Evolutionary conservation across 2,113 vertebrate species (phyloP).

Genomic region (Oxyura jamaicensis): DNA sequence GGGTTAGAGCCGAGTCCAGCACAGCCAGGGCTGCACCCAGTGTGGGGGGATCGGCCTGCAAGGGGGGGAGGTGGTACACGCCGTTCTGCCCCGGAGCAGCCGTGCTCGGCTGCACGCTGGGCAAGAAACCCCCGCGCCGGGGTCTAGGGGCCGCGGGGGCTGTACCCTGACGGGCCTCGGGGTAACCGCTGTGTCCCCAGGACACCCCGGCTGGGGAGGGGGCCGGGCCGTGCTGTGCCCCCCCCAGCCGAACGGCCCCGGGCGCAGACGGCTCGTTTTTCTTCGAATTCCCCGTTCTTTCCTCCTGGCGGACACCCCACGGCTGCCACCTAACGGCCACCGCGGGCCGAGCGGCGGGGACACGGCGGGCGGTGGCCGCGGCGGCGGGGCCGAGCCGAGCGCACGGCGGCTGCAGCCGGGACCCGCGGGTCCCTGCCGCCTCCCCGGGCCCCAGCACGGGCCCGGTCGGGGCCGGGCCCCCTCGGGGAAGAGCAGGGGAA

Average conservation of each 20-base stretch:
- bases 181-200: neutral
- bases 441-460: neutral
- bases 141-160: neutral
- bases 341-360: neutral
- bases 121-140: fast-evolving
- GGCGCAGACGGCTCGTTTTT: neutral
- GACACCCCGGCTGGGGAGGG: neutral
- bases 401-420: neutral
- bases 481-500: neutral
- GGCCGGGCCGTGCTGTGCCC: neutral
- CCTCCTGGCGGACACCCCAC: neutral
- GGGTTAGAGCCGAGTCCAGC: too few species aligned
- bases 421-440: neutral
- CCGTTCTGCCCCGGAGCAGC: neutral
- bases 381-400: neutral
- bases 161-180: neutral
- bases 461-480: neutral
- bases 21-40: neutral
- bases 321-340: constrained; percentile 45
- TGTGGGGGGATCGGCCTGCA: neutral
- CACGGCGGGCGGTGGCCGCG: too few species aligned
- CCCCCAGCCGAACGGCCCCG: neutral
- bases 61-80: neutral
- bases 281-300: neutral
- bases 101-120: neutral